Base-by-base conservation (phyloP, 2,113 vertebrate species). In the Bos javanicus region DNA sequence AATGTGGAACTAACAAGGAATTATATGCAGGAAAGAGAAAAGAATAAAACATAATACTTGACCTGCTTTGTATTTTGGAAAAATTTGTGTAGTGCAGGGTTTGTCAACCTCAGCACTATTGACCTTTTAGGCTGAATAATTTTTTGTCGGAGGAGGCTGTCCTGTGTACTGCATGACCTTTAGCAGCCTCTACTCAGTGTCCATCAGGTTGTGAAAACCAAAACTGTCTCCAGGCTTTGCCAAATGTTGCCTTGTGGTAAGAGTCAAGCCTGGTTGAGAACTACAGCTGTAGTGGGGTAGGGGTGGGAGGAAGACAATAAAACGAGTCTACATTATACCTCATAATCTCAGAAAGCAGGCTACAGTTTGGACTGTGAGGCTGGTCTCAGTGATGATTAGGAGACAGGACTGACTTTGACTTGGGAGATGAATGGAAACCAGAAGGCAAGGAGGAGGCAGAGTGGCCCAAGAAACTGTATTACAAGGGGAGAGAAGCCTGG, bases 391-490 rank as follows among this genome's bases (percentile, higher is more conserved):
- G 54, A 67, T 33, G 76, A 78, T 33, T 39, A 94, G 26, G 57
- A 86, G 82, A 82, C 67, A 87, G 57, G 26, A 54, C 0, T 80
- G 64, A 60, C 33, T 67, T 99, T 99, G 76, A 67, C 62, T 36
- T 25, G 8, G 59, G 59, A 80, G 57, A 25, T 28, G 15, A 62
- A 19, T 57, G 62, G 28, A 78, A 87, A 67, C 57, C 16, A 56
- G 67, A 39, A 80, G 28, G 67, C 28, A 91, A 78, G 67, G 50
- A 33, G 33, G 56, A 87, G n/a, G 50, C n/a, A 62, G 71, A 52
- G n/a, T 1, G 3, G 71, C 46, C 26, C 50, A 56, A 39, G 14
- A 52, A 89, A 67, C 59, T 43, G n/a, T 43, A 2, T 52, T 14
- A 43, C 25, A 16, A 30, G 19, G 54, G 80, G 14, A 83, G 76